These are phyloP conservation scores for Caenorhabditis briggsae DNA, from an alignment of 1,140 invertebrate species.

Conservation along the genomic window DNA sequence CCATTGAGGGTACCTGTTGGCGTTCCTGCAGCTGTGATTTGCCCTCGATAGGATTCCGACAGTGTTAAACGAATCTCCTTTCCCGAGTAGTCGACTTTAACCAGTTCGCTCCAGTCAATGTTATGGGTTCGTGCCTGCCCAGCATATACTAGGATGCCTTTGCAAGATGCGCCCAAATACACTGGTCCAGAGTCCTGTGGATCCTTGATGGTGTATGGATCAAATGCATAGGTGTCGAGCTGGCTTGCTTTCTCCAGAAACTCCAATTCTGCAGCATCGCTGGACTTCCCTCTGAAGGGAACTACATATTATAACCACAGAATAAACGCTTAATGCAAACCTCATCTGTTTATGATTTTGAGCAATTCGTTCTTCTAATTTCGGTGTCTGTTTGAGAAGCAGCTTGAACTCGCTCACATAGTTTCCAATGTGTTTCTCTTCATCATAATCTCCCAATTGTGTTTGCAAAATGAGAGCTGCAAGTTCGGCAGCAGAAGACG, in stretches of 20 bases:
- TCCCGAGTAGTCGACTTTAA: conserved; percentile 67
- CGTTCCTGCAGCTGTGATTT: neutral
- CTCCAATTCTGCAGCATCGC: conserved; percentile 84
- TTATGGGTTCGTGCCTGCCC: conserved; percentile 91
- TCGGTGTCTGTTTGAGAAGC: conserved; percentile 90
- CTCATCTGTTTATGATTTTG: conserved; percentile 85
- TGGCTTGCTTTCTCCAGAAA: conserved; percentile 89
- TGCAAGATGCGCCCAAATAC: conserved; percentile 93
- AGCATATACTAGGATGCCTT: conserved; percentile 93
- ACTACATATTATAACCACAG: neutral
- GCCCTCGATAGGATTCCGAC: conserved; percentile 53
- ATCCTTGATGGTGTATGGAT: conserved; percentile 98
- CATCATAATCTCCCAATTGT: conserved; percentile 93
- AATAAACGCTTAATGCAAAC: conserved; percentile 57
- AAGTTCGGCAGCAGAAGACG: conserved; percentile 87
- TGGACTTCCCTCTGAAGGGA: conserved; percentile 79
- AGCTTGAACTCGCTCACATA: conserved; percentile 93
- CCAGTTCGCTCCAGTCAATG: conserved; percentile 85
- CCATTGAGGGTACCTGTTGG: conserved; percentile 28
- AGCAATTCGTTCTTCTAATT: conserved; percentile 88
- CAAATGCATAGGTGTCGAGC: conserved; percentile 94
- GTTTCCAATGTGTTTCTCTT: conserved; percentile 86
- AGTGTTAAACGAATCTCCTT: conserved; percentile 68
- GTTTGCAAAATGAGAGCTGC: conserved; percentile 95
- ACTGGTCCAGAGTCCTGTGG: conserved; percentile 85